phyloP scores from a whole-genome alignment of 2,797 vertebrate genomes.

The Hemitrygon akajei region DNA sequence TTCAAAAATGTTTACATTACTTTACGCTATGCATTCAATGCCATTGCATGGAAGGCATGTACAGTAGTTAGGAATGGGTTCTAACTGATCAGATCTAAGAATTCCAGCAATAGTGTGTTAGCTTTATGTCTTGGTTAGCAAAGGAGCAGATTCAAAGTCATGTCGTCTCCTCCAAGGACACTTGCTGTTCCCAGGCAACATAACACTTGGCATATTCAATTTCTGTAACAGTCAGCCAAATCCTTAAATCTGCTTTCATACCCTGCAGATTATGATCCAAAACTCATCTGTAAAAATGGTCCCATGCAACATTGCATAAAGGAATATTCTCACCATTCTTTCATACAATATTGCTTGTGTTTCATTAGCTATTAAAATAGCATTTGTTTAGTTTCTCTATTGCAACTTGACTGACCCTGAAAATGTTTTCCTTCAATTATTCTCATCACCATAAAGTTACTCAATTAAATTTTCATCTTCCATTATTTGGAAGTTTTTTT shows the following conservation, averaged over 20 bases:
- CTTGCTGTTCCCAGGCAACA: not conserved
- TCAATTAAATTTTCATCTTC: not conserved
- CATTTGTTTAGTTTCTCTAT: not conserved
- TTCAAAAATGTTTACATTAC: not conserved
- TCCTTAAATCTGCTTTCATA: not conserved
- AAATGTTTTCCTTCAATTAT: not conserved
- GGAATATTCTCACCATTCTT: not conserved
- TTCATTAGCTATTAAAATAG: not conserved
- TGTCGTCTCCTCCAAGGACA: not conserved
- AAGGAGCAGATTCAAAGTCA: not conserved
- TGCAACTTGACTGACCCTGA: too few species aligned
- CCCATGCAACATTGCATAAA: not conserved
- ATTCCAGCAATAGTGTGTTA: not conserved
- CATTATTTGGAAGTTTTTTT: not conserved
- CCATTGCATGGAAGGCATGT: not conserved
- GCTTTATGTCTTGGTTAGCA: not conserved
- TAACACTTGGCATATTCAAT: not conserved
- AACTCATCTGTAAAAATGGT: not conserved
- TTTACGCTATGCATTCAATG: not conserved
- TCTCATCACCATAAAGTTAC: not conserved
- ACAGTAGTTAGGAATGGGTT: not conserved
- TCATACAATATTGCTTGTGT: not conserved
- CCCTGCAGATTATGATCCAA: not conserved
- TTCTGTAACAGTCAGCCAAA: not conserved
- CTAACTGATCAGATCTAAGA: not conserved